Conservation (phyloP, 2,888 invertebrate genomes). For the Pyralis farinalis region DNA sequence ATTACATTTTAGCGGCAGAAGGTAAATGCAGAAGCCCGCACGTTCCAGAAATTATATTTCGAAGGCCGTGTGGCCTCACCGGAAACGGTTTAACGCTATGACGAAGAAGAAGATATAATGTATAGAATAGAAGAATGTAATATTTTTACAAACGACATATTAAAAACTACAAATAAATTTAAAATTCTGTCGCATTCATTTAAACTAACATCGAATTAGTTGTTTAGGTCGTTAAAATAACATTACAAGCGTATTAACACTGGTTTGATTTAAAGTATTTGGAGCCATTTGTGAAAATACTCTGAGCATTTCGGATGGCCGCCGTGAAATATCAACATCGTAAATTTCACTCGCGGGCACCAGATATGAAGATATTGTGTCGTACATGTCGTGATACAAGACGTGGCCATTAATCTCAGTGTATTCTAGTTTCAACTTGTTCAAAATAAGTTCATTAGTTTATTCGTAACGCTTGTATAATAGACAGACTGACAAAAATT, state of each 20-base stretch:
- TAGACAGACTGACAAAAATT: too few relatives aligned
- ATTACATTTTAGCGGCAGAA: too few relatives aligned
- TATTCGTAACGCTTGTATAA: too few relatives aligned
- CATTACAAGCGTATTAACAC: constrained; percentile 12
- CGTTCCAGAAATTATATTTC: too few relatives aligned
- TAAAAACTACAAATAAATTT: too few relatives aligned
- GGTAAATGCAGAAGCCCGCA: too few relatives aligned
- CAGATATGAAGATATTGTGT: background rate
- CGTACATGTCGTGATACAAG: background rate
- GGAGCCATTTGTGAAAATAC: constrained; percentile 10
- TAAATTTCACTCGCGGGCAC: background rate
- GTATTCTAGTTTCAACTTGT: constrained; percentile 6
- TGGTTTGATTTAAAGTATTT: constrained; percentile 9
- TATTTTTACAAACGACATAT: too few relatives aligned
- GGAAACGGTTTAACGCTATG: too few relatives aligned
- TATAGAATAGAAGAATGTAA: too few relatives aligned
- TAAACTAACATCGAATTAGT: background rate
- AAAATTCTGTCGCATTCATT: background rate
- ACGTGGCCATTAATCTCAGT: constrained; percentile 2
- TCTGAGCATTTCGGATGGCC: background rate
- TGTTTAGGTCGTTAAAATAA: constrained; percentile 12
- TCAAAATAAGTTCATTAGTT: too few relatives aligned
- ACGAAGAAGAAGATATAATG: too few relatives aligned
- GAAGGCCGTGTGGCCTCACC: too few relatives aligned
- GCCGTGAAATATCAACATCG: constrained; percentile 1